Evolutionary conservation across 2,113 vertebrate genomes (phyloP), one percentile per base, ranked within the genome.

Genomic region (Thamnophis sirtalis): DNA sequence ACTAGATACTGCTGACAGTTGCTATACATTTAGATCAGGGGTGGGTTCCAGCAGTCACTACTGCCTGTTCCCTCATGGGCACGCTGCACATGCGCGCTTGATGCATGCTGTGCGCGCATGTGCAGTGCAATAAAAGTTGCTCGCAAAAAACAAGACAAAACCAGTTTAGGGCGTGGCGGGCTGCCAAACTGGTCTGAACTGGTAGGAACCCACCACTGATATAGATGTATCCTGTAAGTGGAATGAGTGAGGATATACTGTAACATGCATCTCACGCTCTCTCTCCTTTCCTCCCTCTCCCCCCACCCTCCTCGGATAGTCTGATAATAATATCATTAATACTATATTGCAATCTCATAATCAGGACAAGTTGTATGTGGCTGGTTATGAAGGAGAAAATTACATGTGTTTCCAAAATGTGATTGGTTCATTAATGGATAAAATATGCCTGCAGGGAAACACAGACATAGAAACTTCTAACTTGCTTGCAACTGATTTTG

Each of bases 301-400:
- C n/a, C n/a, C n/a, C n/a, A n/a, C 38, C 63, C 17, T n/a, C 19
- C 95, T 93, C 17, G 2, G 0, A 96, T 96, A 93, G 95, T 96
- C 94, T 95, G 93, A 95, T 94, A 95, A 95, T 90, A 92, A 86
- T 93, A 93, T 85, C 73, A 85, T 90, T 95, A 95, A 96, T 95
- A 93, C 94, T 95, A 95, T 96, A 91, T 94, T 91, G 13, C 92
- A 55, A 22, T 55, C n/a, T n/a, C 89, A 24, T 93, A 96, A 93
- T 89, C 94, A 93, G 88, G 56, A 86, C 15, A 91, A 13, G 94
- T 92, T 93, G 95, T 91, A 96, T 91, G 88, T 58, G 11, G 49
- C 91, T 73, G 85, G n/a, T 21, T 94, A 95, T 93, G 51, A 91
- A 90, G 80, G 89, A 87, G 58, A 95, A 86, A 95, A 88, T 13